Evolutionary conservation across 1,140 invertebrate species (phyloP), one percentile per base, ranked within the genome.

Genomic region (Drosophila setifemur): DNA sequence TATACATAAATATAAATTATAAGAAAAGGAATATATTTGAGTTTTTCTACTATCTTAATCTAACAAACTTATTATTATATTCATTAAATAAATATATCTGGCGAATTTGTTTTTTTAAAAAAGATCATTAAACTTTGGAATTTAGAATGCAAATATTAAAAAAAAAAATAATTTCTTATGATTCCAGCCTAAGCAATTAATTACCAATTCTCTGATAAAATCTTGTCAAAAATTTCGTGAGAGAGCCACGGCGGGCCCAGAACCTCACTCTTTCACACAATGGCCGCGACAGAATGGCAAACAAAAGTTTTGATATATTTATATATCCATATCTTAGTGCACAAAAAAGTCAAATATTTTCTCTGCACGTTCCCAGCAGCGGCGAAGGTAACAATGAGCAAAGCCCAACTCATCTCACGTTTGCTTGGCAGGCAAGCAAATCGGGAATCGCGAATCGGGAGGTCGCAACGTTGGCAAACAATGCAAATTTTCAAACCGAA

Each of bases 291-390:
- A 64, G 43, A 68, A 61, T 72, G 77, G 28, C 70, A 79, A 79
- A 70, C 75, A 70, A 49, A 18, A 40, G 43, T 64, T 66, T 78
- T 79, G 75, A 79, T 76, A 79, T 81, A 79, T 81, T 81, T 74
- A 79, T 79, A 74, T 81, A 81, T 78, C 69, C 73, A 82, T 73
- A 71, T 35, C 29, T 50, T 47, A 63, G 71, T 82, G 58, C 53
- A 57, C 61, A 69, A 82, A 37, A 60, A 75, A 76, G 78, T 64
- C 66, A 75, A 81, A 81, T 81, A 81, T 81, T 81, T 81, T 72
- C 77, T 81, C 77, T 81, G 58, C 71, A 81, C 58, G 66, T 75
- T 81, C 76, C 76, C 71, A 75, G 57, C 60, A 52, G 42, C 42
- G 23, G 40, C 64, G 44, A 60, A 48, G 48, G 33, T 39, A 12